Evolutionary conservation across 2,888 invertebrate genomes (phyloP), one percentile per base, ranked within the genome.

Genomic region (Ceriagrion tenellum): DNA sequence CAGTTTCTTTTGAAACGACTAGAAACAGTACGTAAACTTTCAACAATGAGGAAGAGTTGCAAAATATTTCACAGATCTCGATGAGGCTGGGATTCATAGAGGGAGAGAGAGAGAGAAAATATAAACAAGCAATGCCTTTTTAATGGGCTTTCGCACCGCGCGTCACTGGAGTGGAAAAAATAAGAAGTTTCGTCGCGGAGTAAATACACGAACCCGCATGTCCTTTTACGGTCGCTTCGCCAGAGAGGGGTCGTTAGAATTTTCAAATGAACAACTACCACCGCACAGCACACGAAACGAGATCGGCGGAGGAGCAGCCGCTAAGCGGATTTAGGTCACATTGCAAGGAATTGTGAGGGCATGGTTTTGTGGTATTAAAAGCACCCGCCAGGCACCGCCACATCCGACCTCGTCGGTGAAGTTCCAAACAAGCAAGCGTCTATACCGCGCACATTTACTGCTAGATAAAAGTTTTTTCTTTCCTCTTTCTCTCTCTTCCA

Each of bases 391-490:
- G 18, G 35, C 81, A 81, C 26, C 81, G 81, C 81, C 81, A 30
- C 35, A 81, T 35, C 81, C 81, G 30, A 81, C 81, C 81, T 81
- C 81, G 30, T 26, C 16, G 13, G 81, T 13, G 13, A 35, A 81
- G 81, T 81, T 81, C 81, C 81, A 81, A 81, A 69, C 69, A 69
- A 69, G 18, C 81, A 81, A 81, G 35, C 81, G n/a, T 69, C 69
- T 81, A 81, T 35, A 26, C 4, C 81, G 81, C 35, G 16, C 81
- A 35, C 81, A 16, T 81, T 81, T 13, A 81, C 81, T 30, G 81
- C 81, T 81, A 81, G 81, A 81, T 81, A 81, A 81, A 81, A n/a
- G 26, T 81, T 35, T 81, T 81, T 81, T n/a, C 26, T 3, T 12
- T 12, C 26, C 69, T 26, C 69, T 69, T 26, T 20, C 26, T 26